Evolutionary conservation across 2,797 vertebrate species (phyloP).

Genomic region (Myotis findleyi): DNA sequence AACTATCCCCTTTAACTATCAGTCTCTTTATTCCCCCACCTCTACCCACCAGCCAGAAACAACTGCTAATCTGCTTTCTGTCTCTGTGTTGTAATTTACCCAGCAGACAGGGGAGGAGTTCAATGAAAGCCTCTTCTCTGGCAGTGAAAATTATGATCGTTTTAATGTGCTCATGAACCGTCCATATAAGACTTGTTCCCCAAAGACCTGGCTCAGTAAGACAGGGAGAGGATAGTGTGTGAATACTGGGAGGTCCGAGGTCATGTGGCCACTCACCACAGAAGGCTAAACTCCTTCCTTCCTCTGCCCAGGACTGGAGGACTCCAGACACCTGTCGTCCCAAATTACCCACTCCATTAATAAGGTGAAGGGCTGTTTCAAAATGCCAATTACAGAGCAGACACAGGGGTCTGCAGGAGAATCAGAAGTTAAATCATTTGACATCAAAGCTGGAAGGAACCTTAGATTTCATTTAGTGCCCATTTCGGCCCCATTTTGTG

Average conservation of each 20-base stretch:
- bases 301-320: background rate
- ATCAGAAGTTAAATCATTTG: background rate
- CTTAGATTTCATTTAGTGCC: background rate
- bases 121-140: background rate
- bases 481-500: background rate
- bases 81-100: background rate
- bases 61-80: background rate
- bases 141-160: background rate
- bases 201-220: background rate
- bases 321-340: background rate
- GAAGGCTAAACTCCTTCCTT: background rate
- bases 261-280: fast-evolving
- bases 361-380: background rate
- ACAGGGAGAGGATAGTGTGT: too few relatives aligned
- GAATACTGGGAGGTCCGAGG: background rate
- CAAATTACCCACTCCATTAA: background rate
- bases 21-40: background rate
- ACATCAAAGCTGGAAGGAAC: background rate
- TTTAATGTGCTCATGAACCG: background rate
- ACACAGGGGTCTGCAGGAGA: background rate
- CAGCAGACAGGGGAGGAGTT: background rate
- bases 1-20: background rate
- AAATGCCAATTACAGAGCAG: background rate
- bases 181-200: background rate
- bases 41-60: background rate